Evolutionary conservation across 92 coral and sea anemone genomes (phyloP), one percentile per base, ranked within the genome.

Genomic region (Epizoanthus ramosus): DNA sequence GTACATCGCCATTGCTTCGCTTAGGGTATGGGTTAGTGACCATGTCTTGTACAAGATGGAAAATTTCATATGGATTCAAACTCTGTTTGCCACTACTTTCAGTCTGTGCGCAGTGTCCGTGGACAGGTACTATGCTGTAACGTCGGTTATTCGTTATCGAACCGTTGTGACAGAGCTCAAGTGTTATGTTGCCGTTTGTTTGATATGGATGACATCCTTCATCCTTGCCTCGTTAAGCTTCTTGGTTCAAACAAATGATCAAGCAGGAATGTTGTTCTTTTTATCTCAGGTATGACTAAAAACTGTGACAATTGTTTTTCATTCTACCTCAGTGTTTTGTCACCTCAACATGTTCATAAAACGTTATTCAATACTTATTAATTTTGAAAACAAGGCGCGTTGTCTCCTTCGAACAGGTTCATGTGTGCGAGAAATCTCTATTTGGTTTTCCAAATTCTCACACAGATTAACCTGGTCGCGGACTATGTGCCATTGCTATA

Each of bases 51-150:
- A 85, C 69, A 85, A 65, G 75, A 5, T 43, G 12, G 88, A 85
- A 58, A 85, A 85, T 39, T 85, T 64, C 15, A 47, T 85, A 15
- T 85, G 88, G 88, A 64, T 85, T 63, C 88, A 85, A 69, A 85
- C 83, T 5, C 21, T 85, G 54, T 70, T 85, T 8, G 83, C 73
- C 73, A 85, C 88, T 6, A 75, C 88, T 52, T 68, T 75, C 16
- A 85, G 88, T 68, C 24, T 85, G 7, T 64, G 63, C 19, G 74
- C 81, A 6, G 77, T 85, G 19, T 74, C 75, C 14, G 60, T 75
- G 25, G 88, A 85, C 57, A 39, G 88, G n/a, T 85, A 85, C 23
- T 21, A 75, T 15, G 88, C 88, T 24, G 83, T 85, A 3, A 85
- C 88, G 16, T 43, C 75, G 35, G 83, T 68, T 5, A 68, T 85